Evolutionary conservation across 2,113 vertebrate genomes (phyloP), one percentile per base, ranked within the genome.

Genomic region (Brienomyrus brachyistius): DNA sequence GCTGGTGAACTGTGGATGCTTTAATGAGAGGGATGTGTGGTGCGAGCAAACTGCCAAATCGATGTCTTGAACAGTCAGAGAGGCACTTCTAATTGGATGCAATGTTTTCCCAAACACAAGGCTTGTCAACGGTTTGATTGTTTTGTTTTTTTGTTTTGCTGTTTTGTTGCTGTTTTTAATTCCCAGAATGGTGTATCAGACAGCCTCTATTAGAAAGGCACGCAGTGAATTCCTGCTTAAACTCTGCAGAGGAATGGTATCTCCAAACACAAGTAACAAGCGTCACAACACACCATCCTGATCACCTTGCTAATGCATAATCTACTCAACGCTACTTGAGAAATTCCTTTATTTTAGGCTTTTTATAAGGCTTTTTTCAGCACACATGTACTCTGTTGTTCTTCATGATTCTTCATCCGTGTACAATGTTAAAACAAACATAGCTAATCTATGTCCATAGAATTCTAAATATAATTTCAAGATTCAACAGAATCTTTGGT

Each of bases 11-110:
- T 97, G 96, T 97, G 95, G 97, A 96, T 96, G 94, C 94, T 96
- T 96, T 98, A 98, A 98, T 98, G 97, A 98, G 97, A 96, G 96
- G 95, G 94, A 96, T 95, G 94, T 95, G 96, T 96, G 95, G 95
- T 94, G 95, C 96, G 94, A 95, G 96, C 96, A 95, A 96, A 96
- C 96, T 96, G 95, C 94, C 89, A 95, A 96, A 94, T 95, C 95
- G 94, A 95, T 94, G 96, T 96, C 96, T 95, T 94, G 95, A 94
- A 96, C 96, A 97, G 97, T 97, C 96, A 96, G 93, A 95, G 95
- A 93, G 95, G 95, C 92, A 95, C 94, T 96, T 95, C 97, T 97
- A 97, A 97, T 97, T 98, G 97, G 97, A 96, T 94, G 94, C 95
- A 95, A 96, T 96, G 96, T 96, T 96, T 90, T 89, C 35, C 89